Evolutionary conservation across 2,113 vertebrate genomes (phyloP).

Genomic region (Anser cygnoides): DNA sequence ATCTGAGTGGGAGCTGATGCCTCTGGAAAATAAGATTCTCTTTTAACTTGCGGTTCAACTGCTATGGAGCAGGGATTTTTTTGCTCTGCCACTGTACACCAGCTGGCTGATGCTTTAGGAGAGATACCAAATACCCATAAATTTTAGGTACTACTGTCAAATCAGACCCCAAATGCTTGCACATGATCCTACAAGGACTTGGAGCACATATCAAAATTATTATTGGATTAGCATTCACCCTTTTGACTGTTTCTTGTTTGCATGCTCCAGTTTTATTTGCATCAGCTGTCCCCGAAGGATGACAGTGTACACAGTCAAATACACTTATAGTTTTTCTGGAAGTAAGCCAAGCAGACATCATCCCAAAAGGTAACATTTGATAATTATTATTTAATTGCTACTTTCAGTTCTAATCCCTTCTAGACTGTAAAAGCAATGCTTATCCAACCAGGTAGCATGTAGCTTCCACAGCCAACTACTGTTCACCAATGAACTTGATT

Average conservation of each 20-base stretch:
- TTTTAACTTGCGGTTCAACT: background rate
- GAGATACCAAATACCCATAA: background rate
- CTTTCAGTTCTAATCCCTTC: background rate
- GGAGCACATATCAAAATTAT: background rate
- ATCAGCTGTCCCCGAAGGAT: background rate
- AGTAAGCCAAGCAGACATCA: background rate
- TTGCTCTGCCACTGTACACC: background rate
- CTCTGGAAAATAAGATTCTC: background rate
- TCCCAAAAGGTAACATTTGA: background rate
- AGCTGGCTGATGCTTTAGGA: background rate
- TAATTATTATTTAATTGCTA: background rate
- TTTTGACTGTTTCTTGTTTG: background rate
- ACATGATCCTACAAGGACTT: background rate
- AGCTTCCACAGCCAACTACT: background rate
- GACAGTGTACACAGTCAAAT: background rate
- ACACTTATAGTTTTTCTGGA: background rate
- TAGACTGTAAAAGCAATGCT: background rate
- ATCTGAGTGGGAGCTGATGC: rapidly evolving
- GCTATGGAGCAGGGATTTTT: background rate
- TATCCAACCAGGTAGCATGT: background rate
- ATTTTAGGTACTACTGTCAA: background rate
- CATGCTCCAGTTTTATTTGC: background rate
- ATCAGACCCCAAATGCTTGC: background rate
- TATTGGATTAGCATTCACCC: background rate
- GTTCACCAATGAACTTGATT: background rate